phyloP scores from a whole-genome alignment of 1,140 invertebrate genomes.

The Neodiprion lecontei region DNA sequence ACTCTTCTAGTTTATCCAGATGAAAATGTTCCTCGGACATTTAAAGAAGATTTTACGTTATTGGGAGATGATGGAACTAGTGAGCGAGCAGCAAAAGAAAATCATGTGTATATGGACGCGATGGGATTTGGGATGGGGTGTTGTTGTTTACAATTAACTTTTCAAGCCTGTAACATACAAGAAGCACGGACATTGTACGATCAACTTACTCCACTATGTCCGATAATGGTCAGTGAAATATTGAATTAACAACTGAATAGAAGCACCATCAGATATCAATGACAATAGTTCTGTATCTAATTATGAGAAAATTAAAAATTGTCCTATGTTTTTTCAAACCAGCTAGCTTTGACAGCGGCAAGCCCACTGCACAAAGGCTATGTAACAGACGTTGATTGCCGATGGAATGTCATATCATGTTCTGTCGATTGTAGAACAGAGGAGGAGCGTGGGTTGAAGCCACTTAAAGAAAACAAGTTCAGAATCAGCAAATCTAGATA shows the following conservation, averaged over 20 bases:
- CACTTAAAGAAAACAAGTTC: slow-evolving; percentile 79
- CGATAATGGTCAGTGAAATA: slow-evolving; percentile 84
- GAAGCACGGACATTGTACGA: slow-evolving; percentile 97
- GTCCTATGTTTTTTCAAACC: slow-evolving; percentile 29
- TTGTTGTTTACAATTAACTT: slow-evolving; percentile 95
- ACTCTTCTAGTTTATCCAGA: slow-evolving; percentile 85
- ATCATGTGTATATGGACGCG: slow-evolving; percentile 96
- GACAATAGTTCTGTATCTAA: too few relatives aligned
- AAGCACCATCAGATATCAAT: slow-evolving; percentile 7
- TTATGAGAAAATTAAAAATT: not conserved
- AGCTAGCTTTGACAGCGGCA: slow-evolving; percentile 95
- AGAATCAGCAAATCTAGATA: slow-evolving; percentile 96
- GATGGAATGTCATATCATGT: slow-evolving; percentile 95
- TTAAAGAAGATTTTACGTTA: slow-evolving; percentile 73
- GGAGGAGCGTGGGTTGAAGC: slow-evolving; percentile 88
- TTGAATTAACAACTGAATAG: slow-evolving; percentile 13
- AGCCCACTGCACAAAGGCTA: slow-evolving; percentile 94
- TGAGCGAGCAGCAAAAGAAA: slow-evolving; percentile 71
- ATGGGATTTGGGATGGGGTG: slow-evolving; percentile 99
- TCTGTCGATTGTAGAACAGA: slow-evolving; percentile 95
- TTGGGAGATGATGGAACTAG: slow-evolving; percentile 76
- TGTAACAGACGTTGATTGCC: slow-evolving; percentile 93
- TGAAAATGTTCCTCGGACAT: slow-evolving; percentile 76
- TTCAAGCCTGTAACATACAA: slow-evolving; percentile 95
- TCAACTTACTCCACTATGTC: slow-evolving; percentile 95